phyloP scores from a whole-genome alignment of 2,888 invertebrate genomes.

The Phaonia tiefii region DNA sequence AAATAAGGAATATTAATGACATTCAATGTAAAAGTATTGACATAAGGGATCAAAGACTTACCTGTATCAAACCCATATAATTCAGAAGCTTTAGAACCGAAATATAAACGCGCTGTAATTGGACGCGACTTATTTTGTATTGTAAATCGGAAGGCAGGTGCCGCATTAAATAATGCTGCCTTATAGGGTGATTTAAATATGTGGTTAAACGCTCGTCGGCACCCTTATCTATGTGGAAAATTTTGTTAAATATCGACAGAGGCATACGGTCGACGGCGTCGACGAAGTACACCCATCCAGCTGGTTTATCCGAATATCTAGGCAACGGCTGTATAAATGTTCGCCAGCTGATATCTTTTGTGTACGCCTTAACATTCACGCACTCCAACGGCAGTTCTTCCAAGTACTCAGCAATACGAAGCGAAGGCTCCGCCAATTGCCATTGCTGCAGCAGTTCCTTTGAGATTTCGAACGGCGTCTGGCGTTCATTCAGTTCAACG shows the following conservation, averaged over 20 bases:
- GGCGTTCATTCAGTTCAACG: slow-evolving; percentile 82
- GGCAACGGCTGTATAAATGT: slow-evolving; percentile 87
- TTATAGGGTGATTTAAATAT: slow-evolving; percentile 85
- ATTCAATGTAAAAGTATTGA: too few species aligned
- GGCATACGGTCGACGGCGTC: slow-evolving; percentile 87
- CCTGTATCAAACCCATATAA: slow-evolving; percentile 86
- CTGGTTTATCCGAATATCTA: slow-evolving; percentile 82
- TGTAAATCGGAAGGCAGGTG: slow-evolving; percentile 81
- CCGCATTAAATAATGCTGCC: slow-evolving; percentile 84
- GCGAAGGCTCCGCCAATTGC: slow-evolving; percentile 75
- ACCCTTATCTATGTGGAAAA: slow-evolving; percentile 83
- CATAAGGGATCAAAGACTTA: too few species aligned
- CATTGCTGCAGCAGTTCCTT: slow-evolving; percentile 73
- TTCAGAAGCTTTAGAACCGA: slow-evolving; percentile 83
- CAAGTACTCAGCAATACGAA: slow-evolving; percentile 75
- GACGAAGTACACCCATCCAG: slow-evolving; percentile 86
- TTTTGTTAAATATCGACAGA: slow-evolving; percentile 85
- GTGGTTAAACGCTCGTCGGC: slow-evolving; percentile 82
- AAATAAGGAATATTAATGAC: slow-evolving; percentile 71
- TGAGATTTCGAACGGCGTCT: slow-evolving; percentile 69
- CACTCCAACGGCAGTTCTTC: slow-evolving; percentile 81
- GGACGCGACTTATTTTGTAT: slow-evolving; percentile 73
- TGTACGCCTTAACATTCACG: slow-evolving; percentile 73
- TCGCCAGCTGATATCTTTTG: slow-evolving; percentile 84
- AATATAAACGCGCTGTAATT: slow-evolving; percentile 72